phyloP scores from a whole-genome alignment of 2,797 vertebrate genomes.

The Echiichthys vipera region DNA sequence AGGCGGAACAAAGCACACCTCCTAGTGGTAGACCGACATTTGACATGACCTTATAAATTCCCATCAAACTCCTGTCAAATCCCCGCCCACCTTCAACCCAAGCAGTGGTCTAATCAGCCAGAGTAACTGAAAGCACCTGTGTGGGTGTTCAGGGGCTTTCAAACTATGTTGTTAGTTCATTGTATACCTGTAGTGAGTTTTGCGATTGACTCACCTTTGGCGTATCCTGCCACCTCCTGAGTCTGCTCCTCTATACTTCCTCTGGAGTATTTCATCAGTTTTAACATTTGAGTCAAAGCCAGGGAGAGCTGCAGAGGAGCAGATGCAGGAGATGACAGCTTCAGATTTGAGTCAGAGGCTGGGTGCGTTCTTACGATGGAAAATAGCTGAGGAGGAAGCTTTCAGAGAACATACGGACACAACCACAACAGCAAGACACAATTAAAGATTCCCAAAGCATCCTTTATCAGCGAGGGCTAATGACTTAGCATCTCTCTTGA shows the following conservation, averaged over 20 bases:
- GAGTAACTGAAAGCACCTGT: too few relatives aligned
- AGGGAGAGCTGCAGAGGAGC: slow-evolving; percentile 11
- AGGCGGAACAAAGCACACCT: too few relatives aligned
- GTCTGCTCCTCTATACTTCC: too few relatives aligned
- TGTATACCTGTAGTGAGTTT: too few relatives aligned
- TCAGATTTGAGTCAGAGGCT: slow-evolving; percentile 26
- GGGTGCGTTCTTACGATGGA: slow-evolving; percentile 15
- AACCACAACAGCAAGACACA: neutral
- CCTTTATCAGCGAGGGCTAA: neutral
- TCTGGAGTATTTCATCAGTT: neutral
- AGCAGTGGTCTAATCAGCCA: too few relatives aligned
- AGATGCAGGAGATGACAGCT: slow-evolving; percentile 12
- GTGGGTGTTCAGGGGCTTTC: too few relatives aligned
- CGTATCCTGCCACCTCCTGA: neutral
- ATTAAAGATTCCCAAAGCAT: neutral
- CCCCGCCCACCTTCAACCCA: too few relatives aligned
- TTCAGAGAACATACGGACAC: slow-evolving; percentile 10
- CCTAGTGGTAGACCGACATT: too few relatives aligned
- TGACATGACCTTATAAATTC: too few relatives aligned
- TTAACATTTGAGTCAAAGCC: slow-evolving; percentile 5
- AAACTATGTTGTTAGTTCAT: too few relatives aligned
- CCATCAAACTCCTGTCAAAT: too few relatives aligned
- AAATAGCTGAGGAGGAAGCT: slow-evolving; percentile 6
- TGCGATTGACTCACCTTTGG: neutral
- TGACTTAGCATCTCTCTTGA: neutral